Base-by-base conservation (phyloP, 1,140 invertebrate species). In the Galleria mellonella region DNA sequence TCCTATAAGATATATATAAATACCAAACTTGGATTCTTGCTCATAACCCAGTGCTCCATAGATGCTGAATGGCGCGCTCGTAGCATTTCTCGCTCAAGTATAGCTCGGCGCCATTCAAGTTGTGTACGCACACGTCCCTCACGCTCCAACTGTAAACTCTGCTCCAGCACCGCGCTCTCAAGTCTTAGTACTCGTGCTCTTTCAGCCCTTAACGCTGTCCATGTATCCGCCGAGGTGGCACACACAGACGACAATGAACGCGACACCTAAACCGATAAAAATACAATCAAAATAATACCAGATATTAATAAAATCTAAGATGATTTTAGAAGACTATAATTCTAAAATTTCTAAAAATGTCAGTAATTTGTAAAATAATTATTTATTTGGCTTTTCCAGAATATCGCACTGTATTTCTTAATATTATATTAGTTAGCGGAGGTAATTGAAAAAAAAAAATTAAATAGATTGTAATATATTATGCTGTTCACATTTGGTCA, bases 71-170 rank as follows among this genome's bases (percentile, higher is more conserved):
- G 30, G 0, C 53, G 57, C 0, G 61, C 36, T 10, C 71, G 60
- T 27, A 75, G 31, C 6, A 82, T 43, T 47, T 82, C 67, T 23
- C 81, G 60, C 46, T 84, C 76, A 7, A 84, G 51, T n/a, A 74
- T 37, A 14, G 76, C 58, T 42, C 62, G 71, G 2, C 72, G 72
- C 4, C 73, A 55, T 43, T 84, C 81, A 0, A 84, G 58, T 48
- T 81, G 74, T 13, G 78, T 84, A 17, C 81, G 64, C 2, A 82
- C 76, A 40, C 70, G 59, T 2, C 59, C 66, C 42, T 84, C 74
- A 9, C 72, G 66, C 32, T 85, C 73, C 30, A 83, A 41, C 32
- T 83, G 82, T 37, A 75, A 28, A 32, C 61, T 76, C 41, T 84
- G 81, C 9, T 72, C 60, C 2, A 81, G 35, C 11, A 84, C 67